phyloP scores from a whole-genome alignment of 2,113 vertebrate species.

The Peucedramus taeniatus region DNA sequence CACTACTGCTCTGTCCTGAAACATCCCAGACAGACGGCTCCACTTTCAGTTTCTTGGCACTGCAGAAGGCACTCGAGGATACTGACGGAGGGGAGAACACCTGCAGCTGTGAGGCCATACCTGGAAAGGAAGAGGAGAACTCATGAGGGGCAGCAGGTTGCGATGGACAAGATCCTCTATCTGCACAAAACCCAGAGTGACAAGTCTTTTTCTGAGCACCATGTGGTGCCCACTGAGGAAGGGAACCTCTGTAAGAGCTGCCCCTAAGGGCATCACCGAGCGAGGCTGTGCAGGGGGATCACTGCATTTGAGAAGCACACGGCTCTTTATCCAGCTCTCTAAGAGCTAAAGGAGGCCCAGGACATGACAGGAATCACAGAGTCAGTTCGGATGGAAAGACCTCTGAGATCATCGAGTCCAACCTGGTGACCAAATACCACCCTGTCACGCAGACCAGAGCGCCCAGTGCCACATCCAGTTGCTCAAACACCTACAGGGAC shows the following conservation, averaged over 20 bases:
- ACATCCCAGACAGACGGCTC: conserved; percentile 92
- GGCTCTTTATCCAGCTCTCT: neutral
- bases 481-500: neutral
- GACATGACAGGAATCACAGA: neutral
- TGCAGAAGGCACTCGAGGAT: conserved; percentile 95
- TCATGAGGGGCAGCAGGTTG: neutral
- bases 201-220: neutral
- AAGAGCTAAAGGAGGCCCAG: neutral
- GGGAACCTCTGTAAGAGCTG: neutral
- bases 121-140: conserved; percentile 47
- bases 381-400: neutral
- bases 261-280: neutral
- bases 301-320: neutral
- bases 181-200: neutral
- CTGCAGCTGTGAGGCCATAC: conserved; percentile 96
- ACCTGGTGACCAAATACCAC: neutral
- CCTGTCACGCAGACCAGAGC: neutral
- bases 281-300: rapidly evolving
- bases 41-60: conserved; percentile 96
- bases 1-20: conserved; percentile 85
- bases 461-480: neutral
- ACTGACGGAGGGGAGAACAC: conserved; percentile 95
- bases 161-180: rapidly evolving
- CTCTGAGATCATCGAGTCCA: neutral
- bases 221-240: neutral